These are phyloP conservation scores for Lateolabrax maculatus DNA, from an alignment of 2,797 vertebrate species.

Conservation along the genomic window DNA sequence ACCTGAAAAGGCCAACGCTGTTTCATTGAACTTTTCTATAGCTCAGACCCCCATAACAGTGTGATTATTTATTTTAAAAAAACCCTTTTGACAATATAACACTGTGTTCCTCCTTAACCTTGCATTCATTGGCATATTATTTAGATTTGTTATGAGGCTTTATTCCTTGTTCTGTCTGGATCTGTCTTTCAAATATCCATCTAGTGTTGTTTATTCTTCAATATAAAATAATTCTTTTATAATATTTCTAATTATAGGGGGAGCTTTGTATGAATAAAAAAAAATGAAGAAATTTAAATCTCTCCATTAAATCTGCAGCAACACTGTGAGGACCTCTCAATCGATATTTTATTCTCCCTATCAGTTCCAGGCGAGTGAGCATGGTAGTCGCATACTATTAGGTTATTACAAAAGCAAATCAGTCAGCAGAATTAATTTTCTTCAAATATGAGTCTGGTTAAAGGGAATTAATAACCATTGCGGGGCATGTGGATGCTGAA, in stretches of 20 bases:
- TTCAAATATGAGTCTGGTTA: constrained; percentile 79
- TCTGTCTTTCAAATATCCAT: constrained; percentile 41
- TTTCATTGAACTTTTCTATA: constrained; percentile 41
- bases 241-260: constrained; percentile 63
- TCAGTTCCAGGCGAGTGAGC: constrained; percentile 84
- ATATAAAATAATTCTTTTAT: constrained; percentile 49
- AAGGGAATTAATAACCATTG: constrained; percentile 80
- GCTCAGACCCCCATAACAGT: constrained; percentile 34
- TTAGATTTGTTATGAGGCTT: not conserved
- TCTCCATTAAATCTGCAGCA: constrained; percentile 78
- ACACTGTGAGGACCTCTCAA: constrained; percentile 68
- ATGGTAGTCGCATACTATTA: constrained; percentile 84
- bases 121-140: constrained; percentile 12
- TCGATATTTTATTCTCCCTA: constrained; percentile 80
- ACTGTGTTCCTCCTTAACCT: constrained; percentile 21
- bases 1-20: constrained; percentile 71
- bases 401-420: constrained; percentile 88
- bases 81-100: constrained; percentile 31
- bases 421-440: constrained; percentile 85
- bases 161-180: not conserved
- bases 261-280: constrained; percentile 64
- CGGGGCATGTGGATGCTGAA: constrained; percentile 62
- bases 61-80: constrained; percentile 55
- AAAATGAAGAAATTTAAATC: constrained; percentile 75
- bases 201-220: constrained; percentile 40